Percentiles rank a stretch among this genome's conserved stretches.
These are phyloP conservation scores for Boulengeromyrus knoepffleri DNA, from an alignment of 2,113 vertebrate genomes.

Conservation along the genomic window DNA sequence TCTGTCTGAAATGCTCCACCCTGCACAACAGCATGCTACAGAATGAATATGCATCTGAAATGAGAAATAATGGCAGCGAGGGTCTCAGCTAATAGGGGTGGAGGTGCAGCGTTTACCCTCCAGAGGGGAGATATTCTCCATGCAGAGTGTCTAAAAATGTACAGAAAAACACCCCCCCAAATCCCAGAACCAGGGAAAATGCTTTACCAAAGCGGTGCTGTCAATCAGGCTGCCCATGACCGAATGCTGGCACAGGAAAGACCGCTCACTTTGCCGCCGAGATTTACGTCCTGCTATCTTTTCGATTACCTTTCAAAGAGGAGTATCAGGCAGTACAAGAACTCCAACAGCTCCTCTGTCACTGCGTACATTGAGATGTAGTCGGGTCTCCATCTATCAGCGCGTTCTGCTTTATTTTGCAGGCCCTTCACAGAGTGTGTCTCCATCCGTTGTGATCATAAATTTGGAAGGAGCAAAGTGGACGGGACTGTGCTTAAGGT, in stretches of 20 bases:
- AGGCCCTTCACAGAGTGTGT: slow-evolving; percentile 1
- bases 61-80: neutral
- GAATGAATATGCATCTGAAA: neutral
- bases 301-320: slow-evolving; percentile 45
- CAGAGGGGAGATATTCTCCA: neutral
- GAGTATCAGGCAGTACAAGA: slow-evolving; percentile 18
- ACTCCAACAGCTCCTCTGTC: slow-evolving; percentile 8
- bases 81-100: neutral
- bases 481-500: slow-evolving; percentile 62
- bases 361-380: slow-evolving; percentile 17
- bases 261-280: slow-evolving; percentile 32
- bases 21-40: neutral
- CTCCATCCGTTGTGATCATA: slow-evolving; percentile 30
- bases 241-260: slow-evolving; percentile 33
- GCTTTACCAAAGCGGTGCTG: neutral
- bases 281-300: slow-evolving; percentile 36
- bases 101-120: neutral
- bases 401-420: slow-evolving; percentile 3
- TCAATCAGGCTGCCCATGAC: slow-evolving; percentile 16
- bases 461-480: slow-evolving; percentile 57
- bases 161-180: neutral
- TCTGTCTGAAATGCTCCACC: neutral
- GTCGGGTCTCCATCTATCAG: neutral
- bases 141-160: neutral
- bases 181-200: neutral